Evolutionary conservation across 2,888 invertebrate genomes (phyloP), one percentile per base, ranked within the genome.

Genomic region (Tipula unca): DNA sequence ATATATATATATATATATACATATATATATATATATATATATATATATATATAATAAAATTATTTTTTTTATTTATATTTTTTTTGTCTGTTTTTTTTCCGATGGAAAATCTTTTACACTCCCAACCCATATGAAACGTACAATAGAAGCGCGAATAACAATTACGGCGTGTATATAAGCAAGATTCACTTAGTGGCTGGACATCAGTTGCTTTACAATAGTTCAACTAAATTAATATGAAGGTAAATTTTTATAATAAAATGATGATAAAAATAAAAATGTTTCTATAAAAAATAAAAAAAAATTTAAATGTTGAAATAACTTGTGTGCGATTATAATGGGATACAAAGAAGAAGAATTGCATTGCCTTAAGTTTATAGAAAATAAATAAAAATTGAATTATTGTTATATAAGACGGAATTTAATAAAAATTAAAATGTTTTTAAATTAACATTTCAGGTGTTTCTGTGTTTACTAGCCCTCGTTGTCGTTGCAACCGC

Each of bases 381-480:
- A n/a, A n/a, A n/a, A n/a, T n/a, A n/a, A n/a, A n/a, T n/a, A n/a
- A n/a, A 35, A 35, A 35, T 6, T 35, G 6, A 42, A 42, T 42
- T n/a, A 14, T 42, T 42, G 42, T 42, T 42, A 3, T 17, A 54
- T 17, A 17, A 39, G 0, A 13, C 2, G 1, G 10, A 10, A 0
- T 39, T 39, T 1, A 4, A 39, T 39, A 13, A 39, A 36, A 13
- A 10, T 39, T 39, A 39, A 39, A 13, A 39, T 8, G 39, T 39
- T 39, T 13, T 6, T 13, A 5, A 13, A 1, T 39, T 69, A 10
- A 69, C 10, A 25, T 84, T 84, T 85, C 85, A 86, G 86, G 86
- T 86, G 17, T 86, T 86, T 42, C 85, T 86, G 29, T 86, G 86
- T 48, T 86, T 86, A 84, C 39, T 86, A 14, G 86, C 86, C 32